These are phyloP conservation scores for Hapalemur alaotrensis DNA, from an alignment of 2,797 vertebrate species.

Conservation along the genomic window DNA sequence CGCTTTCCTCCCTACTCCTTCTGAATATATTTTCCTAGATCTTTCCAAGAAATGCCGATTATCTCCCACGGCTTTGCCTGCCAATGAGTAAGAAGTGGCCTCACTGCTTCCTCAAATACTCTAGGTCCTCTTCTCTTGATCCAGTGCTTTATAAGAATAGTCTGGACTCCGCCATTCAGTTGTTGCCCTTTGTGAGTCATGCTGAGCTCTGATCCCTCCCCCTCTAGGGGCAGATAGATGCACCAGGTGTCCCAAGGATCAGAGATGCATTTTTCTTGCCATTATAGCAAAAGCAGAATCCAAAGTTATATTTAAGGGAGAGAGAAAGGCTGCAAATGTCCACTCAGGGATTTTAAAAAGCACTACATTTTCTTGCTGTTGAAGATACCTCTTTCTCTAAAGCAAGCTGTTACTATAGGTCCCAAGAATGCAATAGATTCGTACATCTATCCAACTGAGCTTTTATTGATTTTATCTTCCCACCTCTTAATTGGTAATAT, in stretches of 20 bases:
- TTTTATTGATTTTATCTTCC: background rate
- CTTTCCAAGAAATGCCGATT: background rate
- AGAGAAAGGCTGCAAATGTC: background rate
- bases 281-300: conserved; percentile 65
- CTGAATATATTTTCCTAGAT: background rate
- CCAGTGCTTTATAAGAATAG: background rate
- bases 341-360: background rate
- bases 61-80: background rate
- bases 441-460: background rate
- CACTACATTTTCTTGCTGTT: background rate
- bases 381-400: background rate
- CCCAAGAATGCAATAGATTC: background rate
- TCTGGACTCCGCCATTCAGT: background rate
- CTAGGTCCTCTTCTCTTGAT: background rate
- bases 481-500: background rate
- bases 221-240: background rate
- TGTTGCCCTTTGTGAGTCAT: background rate
- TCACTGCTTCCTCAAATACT: background rate
- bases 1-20: background rate
- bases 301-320: conserved; percentile 1
- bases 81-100: background rate
- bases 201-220: conserved; percentile 43
- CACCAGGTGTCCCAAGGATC: conserved; percentile 40
- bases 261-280: conserved; percentile 57
- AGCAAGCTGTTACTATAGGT: background rate